Evolutionary conservation across 2,113 vertebrate genomes (phyloP), one percentile per base, ranked within the genome.

Genomic region (Chitala chitala): DNA sequence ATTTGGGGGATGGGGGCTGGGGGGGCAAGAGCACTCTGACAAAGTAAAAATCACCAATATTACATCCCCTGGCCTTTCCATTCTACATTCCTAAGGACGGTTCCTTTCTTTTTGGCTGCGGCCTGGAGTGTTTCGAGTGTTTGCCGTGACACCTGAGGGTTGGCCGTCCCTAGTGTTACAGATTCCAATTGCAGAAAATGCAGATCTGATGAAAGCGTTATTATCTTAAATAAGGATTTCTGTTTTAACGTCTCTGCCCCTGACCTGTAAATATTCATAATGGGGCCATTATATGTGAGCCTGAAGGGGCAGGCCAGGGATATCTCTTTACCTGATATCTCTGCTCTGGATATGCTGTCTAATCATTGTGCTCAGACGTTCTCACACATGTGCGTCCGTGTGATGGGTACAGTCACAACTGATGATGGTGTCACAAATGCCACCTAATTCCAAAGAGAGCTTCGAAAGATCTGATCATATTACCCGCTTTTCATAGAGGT

Each of bases 1-100:
- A n/a, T 81, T 65, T 65, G 75, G 71, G 76, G 79, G 78, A 81
- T 75, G 81, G 20, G 31, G 46, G 59, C 26, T 73, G 46, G 36
- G 80, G 71, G 29, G 66, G 72, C n/a, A n/a, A n/a, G n/a, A n/a
- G n/a, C n/a, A n/a, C n/a, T n/a, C 22, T 17, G 68, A 22, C 79
- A 58, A 56, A 38, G 61, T 48, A 50, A 73, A 68, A 75, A 58
- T 46, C 58, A 76, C 78, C 77, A 78, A 74, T 36, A 71, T 71
- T 63, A 61, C 59, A 69, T 24, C 40, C 33, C 12, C 40, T 69
- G 2, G 1, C 4, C 0, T 40, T 0, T 51, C 73, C 48, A 56
- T 22, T 46, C 33, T 33, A 63, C 59, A 46, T 44, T 44, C 40
- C n/a, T 1, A 66, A 26, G 9, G n/a, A 40, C 38, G 26, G 36